Conservation (phyloP, 2,888 invertebrate species). For the Amphipoea lucens region DNA sequence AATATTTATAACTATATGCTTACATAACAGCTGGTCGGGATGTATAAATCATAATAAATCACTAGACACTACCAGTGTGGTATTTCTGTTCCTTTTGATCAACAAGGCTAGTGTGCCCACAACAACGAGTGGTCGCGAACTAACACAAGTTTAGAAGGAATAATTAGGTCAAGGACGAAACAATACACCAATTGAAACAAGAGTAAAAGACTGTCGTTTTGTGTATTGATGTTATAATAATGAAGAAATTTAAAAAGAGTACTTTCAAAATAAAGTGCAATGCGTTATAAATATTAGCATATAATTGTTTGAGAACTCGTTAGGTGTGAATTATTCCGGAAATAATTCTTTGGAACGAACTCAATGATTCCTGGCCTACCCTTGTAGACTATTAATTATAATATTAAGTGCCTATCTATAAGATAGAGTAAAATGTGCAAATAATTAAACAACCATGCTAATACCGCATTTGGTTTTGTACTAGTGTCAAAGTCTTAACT, state of each 20-base stretch:
- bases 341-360: slow-evolving; percentile 85
- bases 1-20: slow-evolving; percentile 60
- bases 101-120: slow-evolving; percentile 44
- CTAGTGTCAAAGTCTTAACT: slow-evolving; percentile 82
- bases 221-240: slow-evolving; percentile 67
- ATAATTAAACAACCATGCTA: slow-evolving; percentile 81
- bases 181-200: slow-evolving; percentile 58
- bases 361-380: slow-evolving; percentile 70
- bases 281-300: slow-evolving; percentile 88
- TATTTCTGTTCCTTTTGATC: slow-evolving; percentile 64
- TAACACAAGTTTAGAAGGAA: slow-evolving; percentile 44
- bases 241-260: slow-evolving; percentile 54
- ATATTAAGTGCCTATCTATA: slow-evolving; percentile 82
- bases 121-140: slow-evolving; percentile 33
- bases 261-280: slow-evolving; percentile 65
- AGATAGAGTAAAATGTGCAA: slow-evolving; percentile 80
- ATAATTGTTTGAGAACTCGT: slow-evolving; percentile 75
- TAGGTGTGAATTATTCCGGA: slow-evolving; percentile 85
- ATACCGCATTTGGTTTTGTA: slow-evolving; percentile 88
- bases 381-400: slow-evolving; percentile 70
- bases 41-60: slow-evolving; percentile 67
- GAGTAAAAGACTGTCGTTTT: slow-evolving; percentile 63
- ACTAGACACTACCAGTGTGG: slow-evolving; percentile 47
- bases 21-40: slow-evolving; percentile 59
- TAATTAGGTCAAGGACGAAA: slow-evolving; percentile 59